A percentile compares a stretch with the other conserved stretches of the same genome.
Evolutionary conservation across 2,888 invertebrate species (phyloP).

Genomic region (Ennomos quercinarius): DNA sequence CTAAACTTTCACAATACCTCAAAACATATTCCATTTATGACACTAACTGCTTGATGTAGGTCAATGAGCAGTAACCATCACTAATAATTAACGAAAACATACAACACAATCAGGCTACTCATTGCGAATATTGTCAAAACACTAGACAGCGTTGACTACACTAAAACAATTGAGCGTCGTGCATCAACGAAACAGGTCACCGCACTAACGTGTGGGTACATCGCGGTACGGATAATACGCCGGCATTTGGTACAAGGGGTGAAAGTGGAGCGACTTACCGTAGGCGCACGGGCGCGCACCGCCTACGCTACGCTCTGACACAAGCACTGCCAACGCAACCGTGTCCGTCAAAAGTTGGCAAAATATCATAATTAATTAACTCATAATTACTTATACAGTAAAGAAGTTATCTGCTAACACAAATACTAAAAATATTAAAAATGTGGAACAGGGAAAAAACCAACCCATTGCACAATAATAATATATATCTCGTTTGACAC

Average conservation of each 20-base stretch:
- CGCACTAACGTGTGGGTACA: conserved; percentile 35
- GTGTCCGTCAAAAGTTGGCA: background rate
- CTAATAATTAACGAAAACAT: conserved; percentile 15
- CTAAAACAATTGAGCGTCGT: conserved; percentile 61
- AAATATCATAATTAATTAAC: background rate
- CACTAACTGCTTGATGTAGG: conserved; percentile 22
- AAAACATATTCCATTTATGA: conserved; percentile 13
- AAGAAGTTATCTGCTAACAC: too few species aligned
- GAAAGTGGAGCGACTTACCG: conserved; percentile 55
- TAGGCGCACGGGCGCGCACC: conserved; percentile 27
- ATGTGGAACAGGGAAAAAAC: too few species aligned
- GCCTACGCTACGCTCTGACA: conserved; percentile 13
- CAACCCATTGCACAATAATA: too few species aligned
- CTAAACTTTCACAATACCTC: conserved; percentile 11
- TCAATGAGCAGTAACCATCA: conserved; percentile 26
- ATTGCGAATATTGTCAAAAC: conserved; percentile 69
- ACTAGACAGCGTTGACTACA: conserved; percentile 50
- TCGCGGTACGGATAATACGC: conserved; percentile 38
- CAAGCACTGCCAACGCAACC: background rate
- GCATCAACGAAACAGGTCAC: conserved; percentile 39
- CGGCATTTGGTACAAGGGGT: conserved; percentile 46
- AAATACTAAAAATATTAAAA: too few species aligned
- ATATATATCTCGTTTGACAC: too few species aligned
- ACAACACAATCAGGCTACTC: conserved; percentile 33
- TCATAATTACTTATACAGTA: too few species aligned